Evolutionary conservation across 53 echinoderm and acorn worm species (phyloP), one percentile per base, ranked within the genome.

Genomic region (Paracentrotus lividus): DNA sequence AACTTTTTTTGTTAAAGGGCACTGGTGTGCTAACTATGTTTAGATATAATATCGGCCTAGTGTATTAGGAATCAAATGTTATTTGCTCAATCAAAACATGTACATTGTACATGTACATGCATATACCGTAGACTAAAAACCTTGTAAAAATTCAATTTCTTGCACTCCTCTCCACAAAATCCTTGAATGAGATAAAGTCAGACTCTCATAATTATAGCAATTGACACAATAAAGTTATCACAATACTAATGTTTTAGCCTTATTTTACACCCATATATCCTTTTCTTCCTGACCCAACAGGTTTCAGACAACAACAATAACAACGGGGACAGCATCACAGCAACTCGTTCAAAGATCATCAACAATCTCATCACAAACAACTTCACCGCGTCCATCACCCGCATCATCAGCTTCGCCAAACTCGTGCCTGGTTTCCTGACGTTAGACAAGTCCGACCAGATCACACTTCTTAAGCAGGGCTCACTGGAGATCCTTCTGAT

Each of bases 331-430:
- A 90, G 90, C 72, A 47, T 72, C 49, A 61, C 59, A 45, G 36
- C 54, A 1, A 91, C 94, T 38, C 97, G 93, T n/a, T 94, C 96
- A 52, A 86, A 94, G 36, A 95, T 98, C 56, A 98, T 98, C 94
- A 96, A 93, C 23, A 95, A 99, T 59, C 94, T 97, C 8, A 97
- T 99, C 54, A 94, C 95, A n/a, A 97, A 96, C 91, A 96, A 97
- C 94, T 97, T 99, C 94, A 97, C 97, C 2, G 95, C 97, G 1
- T 96, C 99, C 49, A 96, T 99, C 93, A 99, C 99, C 5, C 96
- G 95, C 85, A 99, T 99, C 94, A 99, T 99, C 42, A 94, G 90
- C 67, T 99, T 99, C 86, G 99, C 99, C 60, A 99, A 99, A 95
- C 95, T 97, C 90, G 95, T 99, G 21, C 99, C 99, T 1, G 99